Evolutionary conservation across 2,113 vertebrate genomes (phyloP).

Genomic region (human (Homo sapiens)): DNA sequence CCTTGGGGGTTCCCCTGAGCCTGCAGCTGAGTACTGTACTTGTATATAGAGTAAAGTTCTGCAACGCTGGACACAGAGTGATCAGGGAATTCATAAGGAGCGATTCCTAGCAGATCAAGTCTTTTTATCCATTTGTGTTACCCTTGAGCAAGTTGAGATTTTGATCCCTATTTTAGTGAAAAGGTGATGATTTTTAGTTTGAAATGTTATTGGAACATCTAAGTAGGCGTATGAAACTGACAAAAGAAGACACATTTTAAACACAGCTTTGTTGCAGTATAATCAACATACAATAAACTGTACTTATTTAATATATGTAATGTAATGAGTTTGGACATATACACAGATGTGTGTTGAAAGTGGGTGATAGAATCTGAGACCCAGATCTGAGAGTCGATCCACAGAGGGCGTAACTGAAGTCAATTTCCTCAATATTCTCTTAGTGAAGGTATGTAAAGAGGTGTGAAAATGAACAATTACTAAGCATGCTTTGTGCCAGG

Average conservation of each 20-base stretch:
- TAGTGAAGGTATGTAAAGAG: conserved; percentile 6
- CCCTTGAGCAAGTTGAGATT: not conserved
- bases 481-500: not conserved
- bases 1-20: not conserved
- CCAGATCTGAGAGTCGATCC: not conserved
- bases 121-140: not conserved
- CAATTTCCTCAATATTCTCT: not conserved
- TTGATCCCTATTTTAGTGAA: not conserved
- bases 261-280: not conserved
- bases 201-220: not conserved
- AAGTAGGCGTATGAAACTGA: conserved; percentile 4
- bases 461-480: conserved; percentile 6
- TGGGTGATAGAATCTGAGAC: not conserved
- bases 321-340: not conserved
- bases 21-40: not conserved
- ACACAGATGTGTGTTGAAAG: not conserved
- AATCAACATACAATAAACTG: not conserved
- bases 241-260: not conserved
- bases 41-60: not conserved
- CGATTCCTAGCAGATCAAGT: not conserved
- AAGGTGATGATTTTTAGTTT: not conserved
- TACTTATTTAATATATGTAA: not conserved
- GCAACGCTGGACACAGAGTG: not conserved
- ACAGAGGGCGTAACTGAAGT: not conserved
- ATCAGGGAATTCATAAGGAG: not conserved